Conservation (phyloP, 2,113 vertebrate species). For the Rhinoderma darwinii region DNA sequence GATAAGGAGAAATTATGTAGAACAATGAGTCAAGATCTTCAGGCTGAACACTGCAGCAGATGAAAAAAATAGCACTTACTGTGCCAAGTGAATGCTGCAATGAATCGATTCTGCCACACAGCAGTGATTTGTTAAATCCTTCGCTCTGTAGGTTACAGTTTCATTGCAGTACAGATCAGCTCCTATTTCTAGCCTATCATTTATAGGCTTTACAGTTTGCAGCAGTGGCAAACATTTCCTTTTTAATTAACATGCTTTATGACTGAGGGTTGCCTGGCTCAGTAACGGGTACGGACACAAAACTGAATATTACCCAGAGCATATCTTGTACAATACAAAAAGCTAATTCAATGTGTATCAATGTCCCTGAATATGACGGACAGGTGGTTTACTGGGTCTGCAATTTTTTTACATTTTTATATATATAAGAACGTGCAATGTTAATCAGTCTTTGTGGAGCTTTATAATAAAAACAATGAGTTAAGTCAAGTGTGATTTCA, state of each 20-base stretch:
- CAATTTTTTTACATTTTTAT: not conserved
- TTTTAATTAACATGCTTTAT: constrained; percentile 33
- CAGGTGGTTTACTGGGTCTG: not conserved
- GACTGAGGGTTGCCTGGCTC: not conserved
- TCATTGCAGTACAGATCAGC: constrained; percentile 38
- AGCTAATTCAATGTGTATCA: not conserved
- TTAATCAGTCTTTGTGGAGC: not conserved
- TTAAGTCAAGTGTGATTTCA: not conserved
- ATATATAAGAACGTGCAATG: too few species aligned
- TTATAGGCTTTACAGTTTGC: accelerated
- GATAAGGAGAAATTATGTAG: constrained; percentile 36
- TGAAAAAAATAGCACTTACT: not conserved
- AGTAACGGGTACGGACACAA: not conserved
- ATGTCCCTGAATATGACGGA: not conserved
- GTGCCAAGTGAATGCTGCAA: constrained; percentile 51
- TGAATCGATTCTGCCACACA: constrained; percentile 36
- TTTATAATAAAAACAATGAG: not conserved
- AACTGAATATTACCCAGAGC: not conserved
- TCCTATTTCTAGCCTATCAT: not conserved
- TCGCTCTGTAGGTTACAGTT: constrained; percentile 6
- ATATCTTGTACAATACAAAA: not conserved
- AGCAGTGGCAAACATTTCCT: constrained; percentile 27
- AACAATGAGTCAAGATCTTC: not conserved
- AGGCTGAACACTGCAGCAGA: constrained; percentile 11
- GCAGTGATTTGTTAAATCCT: not conserved